Evolutionary conservation across 2,113 vertebrate genomes (phyloP), one percentile per base, ranked within the genome.

Genomic region (Sinocyclocheilus anshuiensis): DNA sequence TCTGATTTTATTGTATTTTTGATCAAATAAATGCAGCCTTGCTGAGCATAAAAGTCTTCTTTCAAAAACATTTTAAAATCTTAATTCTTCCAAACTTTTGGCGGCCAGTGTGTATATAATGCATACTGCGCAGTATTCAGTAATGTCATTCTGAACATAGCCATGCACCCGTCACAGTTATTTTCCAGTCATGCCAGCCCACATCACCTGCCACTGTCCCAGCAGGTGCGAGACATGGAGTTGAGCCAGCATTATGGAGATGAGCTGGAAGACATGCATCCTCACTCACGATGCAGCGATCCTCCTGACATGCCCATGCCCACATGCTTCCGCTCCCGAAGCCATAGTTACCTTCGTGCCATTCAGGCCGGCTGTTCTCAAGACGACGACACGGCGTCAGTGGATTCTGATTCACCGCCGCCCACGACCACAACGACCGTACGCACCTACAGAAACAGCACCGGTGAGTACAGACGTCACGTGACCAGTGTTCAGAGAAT

Each of bases 331-430:
- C 97, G 98, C 83, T 99, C 98, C 81, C 96, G 98, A 89, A 99
- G 97, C 95, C 98, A 99, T 94, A 99, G 98, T 94, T 99, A 99
- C 95, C 97, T 99, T 92, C 96, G 97, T 29, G 98, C 98, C 93
- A 99, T 99, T 91, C 98, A 99, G 92, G 98, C 97, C 0, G 98
- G 98, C 93, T 99, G 98, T 90, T 99, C 98, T 39, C 97, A 99
- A 92, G 98, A 99, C 0, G 97, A 99, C 69, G 98, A 99, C 95
- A 95, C 95, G 0, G 93, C 95, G 36, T 99, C 98, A 72, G 65
- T 98, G 24, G 97, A 97, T 90, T 99, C 98, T 20, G 95, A 97
- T 91, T 99, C 97, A 18, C 97, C 97, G 0, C 97, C 98, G 0
- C 96, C 95, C 3, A 93, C 94, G 1, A 92, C 94, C 13, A 96